Evolutionary conservation across 92 coral and sea anemone genomes (phyloP).

Genomic region (Micromussa lordhowensis): DNA sequence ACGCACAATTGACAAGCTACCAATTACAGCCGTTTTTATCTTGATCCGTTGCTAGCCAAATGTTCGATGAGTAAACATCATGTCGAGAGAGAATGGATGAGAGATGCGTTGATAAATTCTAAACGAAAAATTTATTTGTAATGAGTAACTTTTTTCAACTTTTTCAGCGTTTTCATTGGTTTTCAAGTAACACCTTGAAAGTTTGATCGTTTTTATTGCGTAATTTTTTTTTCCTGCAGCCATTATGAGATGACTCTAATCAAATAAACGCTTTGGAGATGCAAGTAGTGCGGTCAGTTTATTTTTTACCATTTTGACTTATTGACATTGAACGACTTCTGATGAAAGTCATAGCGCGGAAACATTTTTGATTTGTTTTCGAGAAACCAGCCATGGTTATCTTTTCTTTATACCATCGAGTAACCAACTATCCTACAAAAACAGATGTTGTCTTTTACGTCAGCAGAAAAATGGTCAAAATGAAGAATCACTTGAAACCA

Average conservation of each 20-base stretch:
- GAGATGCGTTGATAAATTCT: background rate
- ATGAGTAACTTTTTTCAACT: background rate
- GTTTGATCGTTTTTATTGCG: background rate
- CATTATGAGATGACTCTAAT: too few species aligned
- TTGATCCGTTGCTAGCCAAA: background rate
- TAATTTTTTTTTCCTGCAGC: background rate
- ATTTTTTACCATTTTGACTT: background rate
- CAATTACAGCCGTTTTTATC: background rate
- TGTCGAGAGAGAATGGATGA: background rate
- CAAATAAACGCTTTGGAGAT: too few species aligned
- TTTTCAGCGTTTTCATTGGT: background rate
- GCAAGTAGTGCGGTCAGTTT: too few species aligned
- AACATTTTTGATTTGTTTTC: background rate
- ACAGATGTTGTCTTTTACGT: background rate
- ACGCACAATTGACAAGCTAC: background rate
- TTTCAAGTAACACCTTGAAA: background rate
- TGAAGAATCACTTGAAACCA: background rate
- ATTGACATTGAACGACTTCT: background rate
- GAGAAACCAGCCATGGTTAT: background rate
- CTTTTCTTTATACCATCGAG: background rate
- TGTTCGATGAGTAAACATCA: background rate
- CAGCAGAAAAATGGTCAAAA: background rate
- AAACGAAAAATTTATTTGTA: background rate
- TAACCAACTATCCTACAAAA: background rate
- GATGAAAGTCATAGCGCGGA: background rate